These are phyloP conservation scores for Archips crataeganus DNA, from an alignment of 2,888 invertebrate genomes.

Conservation along the genomic window DNA sequence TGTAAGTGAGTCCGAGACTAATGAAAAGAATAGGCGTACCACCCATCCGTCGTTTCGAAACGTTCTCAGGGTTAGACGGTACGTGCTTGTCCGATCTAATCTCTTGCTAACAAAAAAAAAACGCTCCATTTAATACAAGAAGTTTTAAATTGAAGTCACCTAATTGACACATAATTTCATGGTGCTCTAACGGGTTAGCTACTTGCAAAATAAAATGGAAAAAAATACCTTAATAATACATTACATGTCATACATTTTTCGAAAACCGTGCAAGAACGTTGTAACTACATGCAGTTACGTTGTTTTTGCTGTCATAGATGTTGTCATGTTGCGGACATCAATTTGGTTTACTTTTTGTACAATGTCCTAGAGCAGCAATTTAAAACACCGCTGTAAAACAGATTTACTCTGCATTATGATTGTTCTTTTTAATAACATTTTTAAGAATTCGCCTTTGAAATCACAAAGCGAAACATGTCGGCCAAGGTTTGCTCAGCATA, in stretches of 20 bases:
- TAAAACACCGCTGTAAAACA: constrained; percentile 1
- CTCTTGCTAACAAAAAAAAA: constrained; percentile 32
- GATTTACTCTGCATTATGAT: constrained; percentile 36
- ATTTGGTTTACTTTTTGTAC: background rate
- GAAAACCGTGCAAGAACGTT: background rate
- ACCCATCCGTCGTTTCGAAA: constrained; percentile 56
- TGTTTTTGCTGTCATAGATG: background rate
- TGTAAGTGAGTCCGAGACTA: constrained; percentile 23
- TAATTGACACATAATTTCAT: constrained; percentile 2
- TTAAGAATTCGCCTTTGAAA: constrained; percentile 61
- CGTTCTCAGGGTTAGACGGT: constrained; percentile 50
- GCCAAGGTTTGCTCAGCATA: constrained; percentile 60
- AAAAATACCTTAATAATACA: background rate
- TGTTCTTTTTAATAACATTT: constrained; percentile 59
- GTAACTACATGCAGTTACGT: background rate
- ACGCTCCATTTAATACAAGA: constrained; percentile 27
- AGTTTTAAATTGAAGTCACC: constrained; percentile 12
- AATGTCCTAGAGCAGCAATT: constrained; percentile 1
- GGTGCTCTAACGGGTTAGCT: background rate
- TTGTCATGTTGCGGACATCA: background rate
- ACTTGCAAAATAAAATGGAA: background rate
- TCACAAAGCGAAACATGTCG: constrained; percentile 64
- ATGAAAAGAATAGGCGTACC: constrained; percentile 44
- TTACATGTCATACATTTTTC: background rate
- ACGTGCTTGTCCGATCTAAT: constrained; percentile 44